Conservation (phyloP, 2,797 vertebrate genomes). For the Clarias platycephalus region DNA sequence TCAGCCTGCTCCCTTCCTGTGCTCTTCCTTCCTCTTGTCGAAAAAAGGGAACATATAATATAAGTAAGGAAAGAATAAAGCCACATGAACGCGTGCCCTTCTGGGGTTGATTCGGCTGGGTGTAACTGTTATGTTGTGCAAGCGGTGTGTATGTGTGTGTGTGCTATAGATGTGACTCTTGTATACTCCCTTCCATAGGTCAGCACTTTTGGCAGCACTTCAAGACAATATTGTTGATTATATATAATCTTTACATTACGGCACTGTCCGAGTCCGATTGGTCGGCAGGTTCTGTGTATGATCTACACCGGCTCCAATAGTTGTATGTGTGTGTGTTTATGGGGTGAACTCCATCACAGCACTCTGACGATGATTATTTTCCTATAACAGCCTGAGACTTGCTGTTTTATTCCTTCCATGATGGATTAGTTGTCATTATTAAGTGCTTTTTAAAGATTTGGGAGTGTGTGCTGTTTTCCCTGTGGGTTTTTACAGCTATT, state of each 20-base stretch:
- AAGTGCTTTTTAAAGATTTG: neutral
- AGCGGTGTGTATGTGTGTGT: neutral
- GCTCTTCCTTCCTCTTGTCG: conserved; percentile 46
- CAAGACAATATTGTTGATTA: neutral
- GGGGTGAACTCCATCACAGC: neutral
- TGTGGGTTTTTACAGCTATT: neutral
- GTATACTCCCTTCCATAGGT: neutral
- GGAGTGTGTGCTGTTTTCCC: neutral
- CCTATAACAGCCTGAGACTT: neutral
- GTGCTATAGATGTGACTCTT: conserved; percentile 11
- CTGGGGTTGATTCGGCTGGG: conserved; percentile 39
- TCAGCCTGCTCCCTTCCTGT: conserved; percentile 68
- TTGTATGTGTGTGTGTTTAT: neutral
- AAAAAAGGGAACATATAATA: conserved; percentile 30
- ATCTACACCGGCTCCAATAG: neutral
- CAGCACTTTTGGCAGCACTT: neutral
- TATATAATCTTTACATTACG: neutral
- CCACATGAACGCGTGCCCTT: conserved; percentile 40
- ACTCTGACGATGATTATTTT: neutral
- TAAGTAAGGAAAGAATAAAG: conserved; percentile 50
- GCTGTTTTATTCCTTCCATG: neutral
- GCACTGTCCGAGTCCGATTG: neutral
- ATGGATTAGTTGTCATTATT: neutral
- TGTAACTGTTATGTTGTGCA: conserved; percentile 32
- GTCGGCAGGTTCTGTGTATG: neutral